Evolutionary conservation across 2,113 vertebrate species (phyloP).

Genomic region (Steatornis caripensis): DNA sequence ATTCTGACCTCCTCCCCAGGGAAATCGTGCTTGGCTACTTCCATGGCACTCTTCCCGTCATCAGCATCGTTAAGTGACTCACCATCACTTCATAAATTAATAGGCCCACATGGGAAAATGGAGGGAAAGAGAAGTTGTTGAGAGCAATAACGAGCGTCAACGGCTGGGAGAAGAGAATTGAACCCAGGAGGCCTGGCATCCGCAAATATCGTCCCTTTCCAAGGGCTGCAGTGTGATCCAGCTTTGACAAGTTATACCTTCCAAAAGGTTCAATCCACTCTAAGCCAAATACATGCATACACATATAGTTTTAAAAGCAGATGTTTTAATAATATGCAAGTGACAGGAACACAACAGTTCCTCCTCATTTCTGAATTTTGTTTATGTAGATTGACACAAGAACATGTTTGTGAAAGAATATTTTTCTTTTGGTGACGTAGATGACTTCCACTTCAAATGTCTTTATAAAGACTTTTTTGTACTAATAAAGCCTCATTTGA

Average conservation of each 20-base stretch:
- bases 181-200: neutral
- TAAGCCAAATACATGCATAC: neutral
- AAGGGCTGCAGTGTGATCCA: neutral
- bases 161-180: neutral
- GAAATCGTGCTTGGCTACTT: slow-evolving; percentile 1
- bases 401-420: neutral
- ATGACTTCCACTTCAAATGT: neutral
- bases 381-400: neutral
- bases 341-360: neutral
- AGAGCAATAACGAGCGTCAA: neutral
- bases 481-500: neutral
- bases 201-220: neutral
- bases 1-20: neutral
- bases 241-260: neutral
- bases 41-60: slow-evolving; percentile 13
- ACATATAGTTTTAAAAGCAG: neutral
- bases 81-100: slow-evolving; percentile 43
- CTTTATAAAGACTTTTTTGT: neutral
- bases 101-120: slow-evolving; percentile 21
- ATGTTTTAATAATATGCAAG: neutral
- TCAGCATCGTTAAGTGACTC: slow-evolving; percentile 1
- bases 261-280: neutral
- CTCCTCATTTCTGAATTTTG: neutral
- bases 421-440: neutral
- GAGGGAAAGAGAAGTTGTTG: neutral